Evolutionary conservation across 2,888 invertebrate genomes (phyloP).

Genomic region (Amblyjoppa proteus): DNA sequence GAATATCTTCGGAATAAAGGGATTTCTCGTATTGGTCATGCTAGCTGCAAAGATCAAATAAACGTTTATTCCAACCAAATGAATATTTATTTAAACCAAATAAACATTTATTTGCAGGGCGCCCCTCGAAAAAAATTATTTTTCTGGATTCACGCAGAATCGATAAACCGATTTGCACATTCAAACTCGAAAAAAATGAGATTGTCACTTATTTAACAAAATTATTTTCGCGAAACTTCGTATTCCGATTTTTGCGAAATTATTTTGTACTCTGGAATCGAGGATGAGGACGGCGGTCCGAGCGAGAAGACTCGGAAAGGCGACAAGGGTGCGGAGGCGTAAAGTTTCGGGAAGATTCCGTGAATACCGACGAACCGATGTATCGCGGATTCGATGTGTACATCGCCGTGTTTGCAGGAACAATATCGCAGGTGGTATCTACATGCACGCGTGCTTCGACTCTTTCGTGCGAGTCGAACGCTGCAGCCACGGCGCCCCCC

Average conservation of each 20-base stretch:
- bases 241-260: too few species aligned
- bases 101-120: too few species aligned
- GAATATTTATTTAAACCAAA: too few species aligned
- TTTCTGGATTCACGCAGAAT: too few species aligned
- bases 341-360: not conserved
- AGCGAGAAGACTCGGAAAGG: not conserved
- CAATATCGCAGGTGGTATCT: constrained; percentile 13
- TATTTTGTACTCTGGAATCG: too few species aligned
- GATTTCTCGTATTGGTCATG: constrained; percentile 51
- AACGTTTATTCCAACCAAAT: too few species aligned
- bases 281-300: not conserved
- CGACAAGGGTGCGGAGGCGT: too few species aligned
- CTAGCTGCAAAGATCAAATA: constrained; percentile 6
- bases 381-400: not conserved
- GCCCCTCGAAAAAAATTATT: too few species aligned
- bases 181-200: too few species aligned
- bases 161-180: too few species aligned
- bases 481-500: constrained; percentile 18
- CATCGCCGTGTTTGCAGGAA: constrained; percentile 6
- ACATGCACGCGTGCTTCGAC: constrained; percentile 22
- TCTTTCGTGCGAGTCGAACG: constrained; percentile 20
- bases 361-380: not conserved
- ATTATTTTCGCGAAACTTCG: too few species aligned
- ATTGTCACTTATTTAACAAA: too few species aligned
- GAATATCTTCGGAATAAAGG: constrained; percentile 42